Base-by-base conservation (phyloP, 2,888 invertebrate genomes). In the Dynastes grantii region DNA sequence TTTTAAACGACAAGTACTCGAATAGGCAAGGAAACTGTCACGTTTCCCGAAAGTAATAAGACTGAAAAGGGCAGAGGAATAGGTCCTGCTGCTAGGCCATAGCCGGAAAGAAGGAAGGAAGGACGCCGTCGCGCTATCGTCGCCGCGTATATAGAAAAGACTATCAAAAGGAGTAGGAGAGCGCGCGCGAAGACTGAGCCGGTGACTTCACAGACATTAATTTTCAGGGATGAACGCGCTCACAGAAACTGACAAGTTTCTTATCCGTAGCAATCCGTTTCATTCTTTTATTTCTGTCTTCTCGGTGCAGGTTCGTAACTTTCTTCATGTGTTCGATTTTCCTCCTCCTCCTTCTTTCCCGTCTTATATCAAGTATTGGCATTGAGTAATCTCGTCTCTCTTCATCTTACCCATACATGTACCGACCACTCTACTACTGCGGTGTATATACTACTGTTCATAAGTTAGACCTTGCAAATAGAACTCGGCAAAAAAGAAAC, bases 151-250 rank as follows among this genome's bases (percentile, higher is more conserved):
- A 27, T 73, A 73, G 73, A 16, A 73, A 77, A 81, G 79, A 81
- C 82, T 79, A 81, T 81, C 79, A 79, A 58, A 58, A 76, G 81
- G 73, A 81, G 80, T 80, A 73, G 71, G 5, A n/a, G 55, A 58
- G 55, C 16, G 55, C 55, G 55, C 22, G 73, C 37, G 53, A 53
- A 45, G 45, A 53, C 58, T 73, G 58, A 73, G 73, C 81, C 83
- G 83, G 82, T 84, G 84, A 86, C 85, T 87, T 85, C 85, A 85
- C 85, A 85, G 86, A 87, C 88, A 89, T 89, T 88, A 88, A 88
- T 89, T 89, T 88, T 88, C 88, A 87, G 85, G 88, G 88, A 88
- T 89, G 88, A 89, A 87, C 88, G 87, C 87, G 86, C 87, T 85
- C 87, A 86, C 85, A 85, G 85, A 85, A 87, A 86, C 89, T 88